Evolutionary conservation across 2,797 vertebrate genomes (phyloP), one percentile per base, ranked within the genome.

Genomic region (Eospalax fontanierii): DNA sequence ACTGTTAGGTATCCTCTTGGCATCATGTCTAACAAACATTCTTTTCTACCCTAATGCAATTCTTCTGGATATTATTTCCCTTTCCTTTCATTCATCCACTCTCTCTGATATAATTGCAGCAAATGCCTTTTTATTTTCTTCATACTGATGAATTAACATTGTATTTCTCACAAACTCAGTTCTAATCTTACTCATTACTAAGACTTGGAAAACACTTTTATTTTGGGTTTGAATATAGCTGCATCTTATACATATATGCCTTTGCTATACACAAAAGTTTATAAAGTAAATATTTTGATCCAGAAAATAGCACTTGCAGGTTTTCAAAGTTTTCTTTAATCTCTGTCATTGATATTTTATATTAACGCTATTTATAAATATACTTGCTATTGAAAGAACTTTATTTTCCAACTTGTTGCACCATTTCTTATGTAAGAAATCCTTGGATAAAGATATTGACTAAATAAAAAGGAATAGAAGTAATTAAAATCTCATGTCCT

Each of bases 401-500:
- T 57, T 86, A 61, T 92, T 80, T 33, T 30, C 30, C 89, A 76
- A 82, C 1, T 61, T 71, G 1, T 19, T 38, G 18, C 9, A 88
- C 21, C 16, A 33, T 83, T 75, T 18, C 1, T 82, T 71, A 79
- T 71, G 33, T 1, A 57, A 86, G 22, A 61, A 8, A 65, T 89
- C 2, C 40, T 76, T 89, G 54, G 11, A 65, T 83, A 84, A 91
- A 12, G 3, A 81, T 74, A 75, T n/a, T 68, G 18, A 95, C 54
- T 70, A 59, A 97, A 40, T 87, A 40, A 59, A 87, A 80, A 8
- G 79, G 38, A 65, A 82, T 68, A 71, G 75, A 95, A 66, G 2
- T 90, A 86, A 91, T 89, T 84, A 96, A 89, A 96, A 78, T 1
- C 26, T 73, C 35, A 93, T 15, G 59, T 89, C 46, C 0, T 85